Evolutionary conservation across 1,140 invertebrate genomes (phyloP).

Genomic region (Zaprionus lachaisei): DNA sequence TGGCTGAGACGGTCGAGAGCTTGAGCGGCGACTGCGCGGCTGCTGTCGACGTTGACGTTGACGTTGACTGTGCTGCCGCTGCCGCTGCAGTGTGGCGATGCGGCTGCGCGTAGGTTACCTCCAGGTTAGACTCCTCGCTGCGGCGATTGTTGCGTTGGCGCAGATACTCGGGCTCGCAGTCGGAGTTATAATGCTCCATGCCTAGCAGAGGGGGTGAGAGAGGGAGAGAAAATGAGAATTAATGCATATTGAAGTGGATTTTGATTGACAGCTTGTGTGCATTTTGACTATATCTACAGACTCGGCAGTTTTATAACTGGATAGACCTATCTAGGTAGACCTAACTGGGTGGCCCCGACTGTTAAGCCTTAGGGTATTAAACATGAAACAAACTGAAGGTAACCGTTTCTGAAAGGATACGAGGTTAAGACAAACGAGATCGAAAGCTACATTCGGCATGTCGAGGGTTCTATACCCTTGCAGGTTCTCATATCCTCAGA

Average conservation of each 20-base stretch:
- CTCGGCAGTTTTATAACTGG: no score
- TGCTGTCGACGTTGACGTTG: conserved; percentile 60
- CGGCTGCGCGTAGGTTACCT: conserved; percentile 72
- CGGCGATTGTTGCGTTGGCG: conserved; percentile 83
- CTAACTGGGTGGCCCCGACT: no score
- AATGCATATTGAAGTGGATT: not conserved
- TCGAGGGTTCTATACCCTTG: no score
- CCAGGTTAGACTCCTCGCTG: conserved; percentile 40
- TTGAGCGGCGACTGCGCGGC: conserved; percentile 82
- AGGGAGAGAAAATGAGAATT: not conserved
- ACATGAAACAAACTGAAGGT: no score
- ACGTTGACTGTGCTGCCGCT: not conserved
- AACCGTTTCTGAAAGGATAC: no score
- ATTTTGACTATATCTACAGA: no score
- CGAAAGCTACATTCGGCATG: no score
- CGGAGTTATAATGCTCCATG: conserved; percentile 87
- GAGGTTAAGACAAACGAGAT: no score
- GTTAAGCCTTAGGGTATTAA: no score
- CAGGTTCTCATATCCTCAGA: no score
- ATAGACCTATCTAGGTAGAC: no score
- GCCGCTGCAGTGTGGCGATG: conserved; percentile 37
- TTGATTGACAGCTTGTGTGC: no score
- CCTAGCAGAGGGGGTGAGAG: conserved; percentile 71
- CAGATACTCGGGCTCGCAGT: conserved; percentile 85
- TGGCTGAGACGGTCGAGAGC: conserved; percentile 52